Evolutionary conservation across 2,888 invertebrate genomes (phyloP).

Genomic region (Mythimna pallens): DNA sequence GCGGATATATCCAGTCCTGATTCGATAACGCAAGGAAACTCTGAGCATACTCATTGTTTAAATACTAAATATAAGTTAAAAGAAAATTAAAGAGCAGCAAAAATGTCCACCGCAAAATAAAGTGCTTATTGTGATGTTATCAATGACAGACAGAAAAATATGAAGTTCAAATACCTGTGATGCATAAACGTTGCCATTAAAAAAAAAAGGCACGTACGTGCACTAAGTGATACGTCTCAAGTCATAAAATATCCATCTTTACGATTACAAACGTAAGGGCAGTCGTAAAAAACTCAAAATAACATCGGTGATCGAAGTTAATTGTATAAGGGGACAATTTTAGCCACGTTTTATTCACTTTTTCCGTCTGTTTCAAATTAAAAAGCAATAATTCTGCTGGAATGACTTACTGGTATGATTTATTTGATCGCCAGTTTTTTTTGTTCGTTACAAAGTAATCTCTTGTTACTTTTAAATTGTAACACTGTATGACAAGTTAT

Average conservation of each 20-base stretch:
- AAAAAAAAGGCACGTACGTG: slow-evolving; percentile 11
- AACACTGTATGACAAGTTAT: background rate
- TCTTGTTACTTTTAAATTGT: slow-evolving; percentile 42
- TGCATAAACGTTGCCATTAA: slow-evolving; percentile 7
- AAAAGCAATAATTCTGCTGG: slow-evolving; percentile 74
- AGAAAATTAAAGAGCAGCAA: no score
- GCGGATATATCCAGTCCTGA: no score
- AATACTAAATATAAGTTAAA: background rate
- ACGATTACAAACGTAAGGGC: slow-evolving; percentile 62
- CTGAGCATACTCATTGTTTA: background rate
- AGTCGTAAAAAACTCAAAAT: slow-evolving; percentile 65
- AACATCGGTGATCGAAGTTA: slow-evolving; percentile 70
- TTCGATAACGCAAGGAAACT: no score
- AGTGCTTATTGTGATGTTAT: no score
- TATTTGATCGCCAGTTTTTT: slow-evolving; percentile 70
- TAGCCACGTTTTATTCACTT: slow-evolving; percentile 56
- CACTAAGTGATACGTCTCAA: slow-evolving; percentile 24
- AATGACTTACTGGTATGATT: slow-evolving; percentile 73
- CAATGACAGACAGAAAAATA: background rate
- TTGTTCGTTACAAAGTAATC: slow-evolving; percentile 59
- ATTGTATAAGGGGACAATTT: slow-evolving; percentile 72
- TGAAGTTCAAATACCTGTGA: background rate
- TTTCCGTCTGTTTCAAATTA: slow-evolving; percentile 82
- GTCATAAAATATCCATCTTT: slow-evolving; percentile 60
- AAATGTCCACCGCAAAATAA: no score